A percentile compares a stretch with the other conserved stretches of the same genome.
These are phyloP conservation scores for Ferdinandea cuprea DNA, from an alignment of 2,888 invertebrate genomes.

Conservation along the genomic window DNA sequence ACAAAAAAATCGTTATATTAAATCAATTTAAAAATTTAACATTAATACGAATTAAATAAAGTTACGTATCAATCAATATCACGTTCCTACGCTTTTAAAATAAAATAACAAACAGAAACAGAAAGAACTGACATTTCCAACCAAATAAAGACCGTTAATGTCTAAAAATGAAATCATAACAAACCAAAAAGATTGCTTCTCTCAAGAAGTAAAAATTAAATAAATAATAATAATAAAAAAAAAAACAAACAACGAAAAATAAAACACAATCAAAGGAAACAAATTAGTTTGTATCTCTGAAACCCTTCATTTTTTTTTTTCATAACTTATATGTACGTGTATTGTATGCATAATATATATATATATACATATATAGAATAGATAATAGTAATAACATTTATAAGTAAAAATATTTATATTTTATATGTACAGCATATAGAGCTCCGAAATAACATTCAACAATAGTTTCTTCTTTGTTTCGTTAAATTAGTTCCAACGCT, in stretches of 20 bases:
- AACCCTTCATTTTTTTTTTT: constrained; percentile 61
- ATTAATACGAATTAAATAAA: constrained; percentile 52
- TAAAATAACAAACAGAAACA: constrained; percentile 3
- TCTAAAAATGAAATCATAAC: constrained; percentile 6
- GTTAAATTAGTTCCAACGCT: constrained; percentile 63
- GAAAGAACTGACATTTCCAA: constrained; percentile 10
- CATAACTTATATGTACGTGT: constrained; percentile 54
- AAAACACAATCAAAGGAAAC: constrained; percentile 50
- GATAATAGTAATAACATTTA: constrained; percentile 51
- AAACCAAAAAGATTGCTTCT: neutral
- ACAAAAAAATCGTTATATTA: constrained; percentile 32
- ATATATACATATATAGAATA: constrained; percentile 38
- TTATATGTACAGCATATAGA: constrained; percentile 60
- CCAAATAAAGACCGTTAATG: neutral
- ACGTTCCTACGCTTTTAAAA: constrained; percentile 47
- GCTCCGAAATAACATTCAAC: constrained; percentile 51
- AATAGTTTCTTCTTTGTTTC: constrained; percentile 58
- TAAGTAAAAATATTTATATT: constrained; percentile 59
- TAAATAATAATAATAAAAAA: constrained; percentile 6
- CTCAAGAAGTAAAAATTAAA: neutral
- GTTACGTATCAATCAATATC: constrained; percentile 62
- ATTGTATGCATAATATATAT: constrained; percentile 42
- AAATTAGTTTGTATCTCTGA: constrained; percentile 63
- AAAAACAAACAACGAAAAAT: constrained; percentile 5
- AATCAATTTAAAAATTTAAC: constrained; percentile 41